phyloP scores from a whole-genome alignment of 2,888 invertebrate genomes.

The Isoperla grammatica region DNA sequence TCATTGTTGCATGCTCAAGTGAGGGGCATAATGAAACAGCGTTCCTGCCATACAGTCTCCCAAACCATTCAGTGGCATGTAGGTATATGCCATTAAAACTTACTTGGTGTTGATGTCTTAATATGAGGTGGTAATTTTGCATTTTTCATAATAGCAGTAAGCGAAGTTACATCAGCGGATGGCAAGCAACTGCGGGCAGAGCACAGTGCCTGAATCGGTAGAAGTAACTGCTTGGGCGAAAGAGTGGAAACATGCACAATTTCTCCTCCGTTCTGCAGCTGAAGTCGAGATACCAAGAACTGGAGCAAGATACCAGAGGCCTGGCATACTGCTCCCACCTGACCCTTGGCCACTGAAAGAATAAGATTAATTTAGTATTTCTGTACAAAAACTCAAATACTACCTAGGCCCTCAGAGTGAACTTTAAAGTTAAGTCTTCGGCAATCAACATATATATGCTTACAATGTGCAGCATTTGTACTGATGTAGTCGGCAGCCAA shows the following conservation, averaged over 20 bases:
- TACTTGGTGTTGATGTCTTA: constrained; percentile 45
- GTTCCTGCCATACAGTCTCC: too few relatives aligned
- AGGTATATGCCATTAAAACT: too few relatives aligned
- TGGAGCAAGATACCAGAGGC: constrained; percentile 63
- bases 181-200: constrained; percentile 63
- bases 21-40: too few relatives aligned
- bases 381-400: constrained; percentile 16
- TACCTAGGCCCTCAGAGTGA: constrained; percentile 23
- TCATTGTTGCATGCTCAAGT: too few relatives aligned
- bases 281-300: constrained; percentile 52
- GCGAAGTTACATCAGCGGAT: constrained; percentile 67
- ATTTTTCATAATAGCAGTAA: constrained; percentile 72
- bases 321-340: constrained; percentile 59
- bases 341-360: constrained; percentile 58
- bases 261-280: constrained; percentile 39
- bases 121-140: constrained; percentile 57
- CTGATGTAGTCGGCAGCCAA: constrained; percentile 83
- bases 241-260: constrained; percentile 37
- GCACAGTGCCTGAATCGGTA: constrained; percentile 67
- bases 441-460: too few relatives aligned
- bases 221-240: constrained; percentile 55
- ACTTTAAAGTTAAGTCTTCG: too few relatives aligned
- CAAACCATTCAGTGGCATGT: too few relatives aligned
- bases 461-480: constrained; percentile 64
- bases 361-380: constrained; percentile 5